Conservation (phyloP, 2,797 vertebrate genomes). For the Sphenodon punctatus region DNA sequence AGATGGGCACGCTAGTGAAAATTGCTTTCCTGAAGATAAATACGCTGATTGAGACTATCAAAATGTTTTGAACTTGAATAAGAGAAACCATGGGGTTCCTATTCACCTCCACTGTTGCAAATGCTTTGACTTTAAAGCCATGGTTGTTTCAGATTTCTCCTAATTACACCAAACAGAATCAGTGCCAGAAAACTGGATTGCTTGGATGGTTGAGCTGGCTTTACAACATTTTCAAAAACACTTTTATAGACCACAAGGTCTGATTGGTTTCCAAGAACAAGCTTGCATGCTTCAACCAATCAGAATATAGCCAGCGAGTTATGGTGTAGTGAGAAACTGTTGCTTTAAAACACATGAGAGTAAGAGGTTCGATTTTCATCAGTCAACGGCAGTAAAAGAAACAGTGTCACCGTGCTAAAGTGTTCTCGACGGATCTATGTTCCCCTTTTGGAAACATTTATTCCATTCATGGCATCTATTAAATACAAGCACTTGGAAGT, state of each 20-base stretch:
- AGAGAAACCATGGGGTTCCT: neutral
- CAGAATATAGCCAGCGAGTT: conserved; percentile 5
- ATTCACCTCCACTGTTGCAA: neutral
- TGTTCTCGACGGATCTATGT: neutral
- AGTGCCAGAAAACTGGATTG: conserved; percentile 48
- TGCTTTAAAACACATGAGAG: neutral
- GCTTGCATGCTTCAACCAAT: neutral
- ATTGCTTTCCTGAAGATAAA: neutral
- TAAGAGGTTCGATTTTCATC: conserved; percentile 10
- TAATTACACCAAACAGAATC: conserved; percentile 16
- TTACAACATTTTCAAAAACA: conserved; percentile 14
- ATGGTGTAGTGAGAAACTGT: neutral
- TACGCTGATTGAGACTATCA: neutral
- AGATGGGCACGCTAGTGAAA: neutral
- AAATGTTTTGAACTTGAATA: conserved; percentile 18
- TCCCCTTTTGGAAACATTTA: neutral
- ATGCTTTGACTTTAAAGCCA: neutral
- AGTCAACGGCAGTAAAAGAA: neutral
- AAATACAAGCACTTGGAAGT: neutral
- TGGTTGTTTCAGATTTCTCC: conserved; percentile 51
- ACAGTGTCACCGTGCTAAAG: neutral
- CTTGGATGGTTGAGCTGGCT: conserved; percentile 53
- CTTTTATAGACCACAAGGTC: neutral
- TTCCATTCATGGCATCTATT: neutral
- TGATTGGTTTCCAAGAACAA: neutral